A percentile compares a stretch with the other conserved stretches of the same genome.
Evolutionary conservation across 2,888 invertebrate genomes (phyloP).

Genomic region (Drosophila neotestacea): DNA sequence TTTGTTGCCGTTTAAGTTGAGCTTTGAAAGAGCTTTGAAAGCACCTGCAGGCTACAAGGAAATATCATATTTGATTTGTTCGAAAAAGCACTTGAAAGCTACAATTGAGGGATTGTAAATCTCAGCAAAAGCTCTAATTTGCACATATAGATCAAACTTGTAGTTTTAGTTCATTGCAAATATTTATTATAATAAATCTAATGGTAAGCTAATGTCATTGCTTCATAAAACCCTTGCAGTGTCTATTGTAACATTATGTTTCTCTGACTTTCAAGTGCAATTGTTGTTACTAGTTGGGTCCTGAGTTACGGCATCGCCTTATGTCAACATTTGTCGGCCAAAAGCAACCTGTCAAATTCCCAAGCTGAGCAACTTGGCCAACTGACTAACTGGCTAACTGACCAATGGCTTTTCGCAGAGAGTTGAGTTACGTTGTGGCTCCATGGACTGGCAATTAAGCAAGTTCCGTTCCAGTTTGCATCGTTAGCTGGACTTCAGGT

Average conservation of each 20-base stretch:
- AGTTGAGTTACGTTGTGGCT: slow-evolving; percentile 15
- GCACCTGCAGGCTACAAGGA: not conserved
- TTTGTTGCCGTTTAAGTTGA: not conserved
- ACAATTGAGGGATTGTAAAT: no score
- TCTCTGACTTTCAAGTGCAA: slow-evolving; percentile 8
- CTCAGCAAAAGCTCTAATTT: no score
- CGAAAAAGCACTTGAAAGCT: not conserved
- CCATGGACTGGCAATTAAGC: slow-evolving; percentile 65
- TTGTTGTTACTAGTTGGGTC: slow-evolving; percentile 18
- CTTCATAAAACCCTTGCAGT: no score
- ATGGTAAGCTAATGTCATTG: no score
- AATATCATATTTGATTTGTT: no score
- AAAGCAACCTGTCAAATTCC: slow-evolving; percentile 53
- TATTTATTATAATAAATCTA: no score
- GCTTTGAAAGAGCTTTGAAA: not conserved
- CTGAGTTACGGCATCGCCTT: slow-evolving; percentile 35
- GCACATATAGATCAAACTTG: no score
- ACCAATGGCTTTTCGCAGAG: slow-evolving; percentile 45
- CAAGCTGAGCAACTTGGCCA: slow-evolving; percentile 30
- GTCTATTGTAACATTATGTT: not conserved
- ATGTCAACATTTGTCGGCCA: slow-evolving; percentile 58
- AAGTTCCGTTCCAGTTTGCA: slow-evolving; percentile 76
- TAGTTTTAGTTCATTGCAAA: no score
- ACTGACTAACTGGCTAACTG: slow-evolving; percentile 27
- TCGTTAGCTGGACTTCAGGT: slow-evolving; percentile 37